Evolutionary conservation across 2,888 invertebrate genomes (phyloP).

Genomic region (Drosophila austrosaltans): DNA sequence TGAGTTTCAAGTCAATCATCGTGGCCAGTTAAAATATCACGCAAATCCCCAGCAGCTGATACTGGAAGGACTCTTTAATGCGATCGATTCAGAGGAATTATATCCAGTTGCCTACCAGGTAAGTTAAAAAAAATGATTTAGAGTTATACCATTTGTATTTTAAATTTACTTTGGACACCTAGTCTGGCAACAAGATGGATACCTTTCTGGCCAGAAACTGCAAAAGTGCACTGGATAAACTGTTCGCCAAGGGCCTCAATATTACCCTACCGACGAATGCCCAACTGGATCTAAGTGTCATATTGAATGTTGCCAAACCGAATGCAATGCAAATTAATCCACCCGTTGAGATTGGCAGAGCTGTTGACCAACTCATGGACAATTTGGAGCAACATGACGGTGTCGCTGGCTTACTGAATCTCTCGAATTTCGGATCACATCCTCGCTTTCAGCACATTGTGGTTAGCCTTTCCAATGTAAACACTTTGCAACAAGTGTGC

Average conservation of each 20-base stretch:
- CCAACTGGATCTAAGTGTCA: constrained; percentile 58
- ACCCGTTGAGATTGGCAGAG: constrained; percentile 53
- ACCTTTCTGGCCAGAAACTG: constrained; percentile 77
- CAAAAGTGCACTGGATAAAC: constrained; percentile 73
- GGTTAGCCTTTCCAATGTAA: constrained; percentile 70
- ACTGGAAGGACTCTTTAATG: constrained; percentile 68
- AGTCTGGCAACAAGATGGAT: constrained; percentile 71
- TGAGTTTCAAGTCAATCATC: constrained; percentile 73
- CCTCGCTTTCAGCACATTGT: constrained; percentile 63
- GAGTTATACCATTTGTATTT: too few species aligned
- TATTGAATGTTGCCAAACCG: constrained; percentile 68
- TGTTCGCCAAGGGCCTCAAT: constrained; percentile 70
- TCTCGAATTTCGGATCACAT: constrained; percentile 68
- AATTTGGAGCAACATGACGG: constrained; percentile 59
- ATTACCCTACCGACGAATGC: constrained; percentile 64
- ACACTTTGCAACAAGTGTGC: constrained; percentile 73
- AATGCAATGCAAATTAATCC: constrained; percentile 39
- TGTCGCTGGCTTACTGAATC: constrained; percentile 69
- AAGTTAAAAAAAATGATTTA: constrained; percentile 10
- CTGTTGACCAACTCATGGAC: constrained; percentile 47
- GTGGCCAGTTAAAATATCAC: constrained; percentile 57
- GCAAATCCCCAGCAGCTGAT: constrained; percentile 58
- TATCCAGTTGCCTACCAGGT: constrained; percentile 79
- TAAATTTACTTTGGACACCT: too few species aligned
- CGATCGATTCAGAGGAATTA: constrained; percentile 73